Base-by-base conservation (phyloP, 2,888 invertebrate genomes). In the Panopea generosa region DNA sequence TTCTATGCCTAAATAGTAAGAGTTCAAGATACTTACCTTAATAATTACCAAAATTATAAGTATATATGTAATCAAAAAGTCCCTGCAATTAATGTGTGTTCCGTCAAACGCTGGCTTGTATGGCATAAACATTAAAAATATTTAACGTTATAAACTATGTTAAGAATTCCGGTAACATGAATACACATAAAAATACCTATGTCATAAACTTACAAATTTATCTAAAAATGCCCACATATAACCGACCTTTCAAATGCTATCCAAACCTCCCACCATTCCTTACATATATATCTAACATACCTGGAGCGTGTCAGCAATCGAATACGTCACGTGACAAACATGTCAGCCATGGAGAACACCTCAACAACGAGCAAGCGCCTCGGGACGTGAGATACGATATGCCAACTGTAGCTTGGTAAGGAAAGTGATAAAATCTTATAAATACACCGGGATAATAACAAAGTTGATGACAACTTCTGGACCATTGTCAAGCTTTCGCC, bases 371-470 rank as follows among this genome's bases (percentile, higher is more conserved):
- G n/a, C 56, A 74, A 67, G 62, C 63, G 73, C 73, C 67, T 45
- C n/a, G 27, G 73, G 73, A 67, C 61, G 56, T 16, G 40, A 7
- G 7, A 40, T 7, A 40, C 40, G 16, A 16, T 16, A 40, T 16
- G 7, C 40, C 9, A 40, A 40, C 16, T 16, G 16, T 16, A 11
- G 40, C 16, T 40, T 40, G 16, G 40, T 11, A n/a, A 18, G 45
- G 56, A 62, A 70, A 62, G 55, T 38, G 69, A 70, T 62, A 70
- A 47, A 56, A 61, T 70, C 62, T 61, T 61, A 62, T 70, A 70
- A 62, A 70, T 62, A 70, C 69, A 61, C 52, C 16, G 18, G 49
- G 43, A 22, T 62, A 70, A 62, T 70, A 56, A 56, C 56, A 11
- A 61, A 55, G 40, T 11, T 40, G 40, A 16, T 40, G 40, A 40